Conservation (phyloP, 2,888 invertebrate genomes). For the Ryuthela nishihirai region DNA sequence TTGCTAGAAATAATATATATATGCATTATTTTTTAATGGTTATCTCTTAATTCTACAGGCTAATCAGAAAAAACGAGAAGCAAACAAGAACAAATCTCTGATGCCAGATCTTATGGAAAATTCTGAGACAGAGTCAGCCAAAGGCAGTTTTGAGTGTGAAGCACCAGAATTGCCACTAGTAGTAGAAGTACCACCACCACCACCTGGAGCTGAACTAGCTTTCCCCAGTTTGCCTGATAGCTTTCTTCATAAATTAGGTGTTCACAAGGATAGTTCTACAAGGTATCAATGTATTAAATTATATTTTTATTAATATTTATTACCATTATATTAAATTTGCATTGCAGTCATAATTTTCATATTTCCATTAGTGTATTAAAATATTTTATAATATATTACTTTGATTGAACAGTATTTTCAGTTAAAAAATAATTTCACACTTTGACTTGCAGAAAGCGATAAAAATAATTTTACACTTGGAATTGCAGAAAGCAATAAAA, state of each 20-base stretch:
- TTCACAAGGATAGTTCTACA: conserved; percentile 42
- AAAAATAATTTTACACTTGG: too few relatives aligned
- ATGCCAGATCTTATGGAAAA: conserved; percentile 41
- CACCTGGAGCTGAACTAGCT: conserved; percentile 15
- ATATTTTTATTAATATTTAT: too few relatives aligned
- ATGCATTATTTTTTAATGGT: neutral
- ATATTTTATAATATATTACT: too few relatives aligned
- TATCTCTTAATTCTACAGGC: conserved; percentile 4
- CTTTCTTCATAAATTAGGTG: conserved; percentile 54
- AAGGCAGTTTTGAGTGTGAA: conserved; percentile 36
- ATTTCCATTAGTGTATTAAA: too few relatives aligned
- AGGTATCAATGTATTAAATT: conserved; percentile 26
- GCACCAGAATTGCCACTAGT: conserved; percentile 14
- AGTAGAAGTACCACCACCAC: conserved; percentile 7
- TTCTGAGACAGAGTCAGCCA: conserved; percentile 40
- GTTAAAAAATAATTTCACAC: too few relatives aligned
- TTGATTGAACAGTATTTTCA: too few relatives aligned
- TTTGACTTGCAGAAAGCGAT: too few relatives aligned
- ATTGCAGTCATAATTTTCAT: too few relatives aligned
- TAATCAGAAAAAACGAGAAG: conserved; percentile 23
- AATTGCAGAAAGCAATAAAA: too few relatives aligned
- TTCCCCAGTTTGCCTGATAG: conserved; percentile 55
- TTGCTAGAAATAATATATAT: too few relatives aligned
- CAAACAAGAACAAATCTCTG: conserved; percentile 28
- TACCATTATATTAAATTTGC: too few relatives aligned